These are phyloP conservation scores for Hipparchia sbordonii DNA, from an alignment of 2,888 invertebrate species.

Conservation along the genomic window DNA sequence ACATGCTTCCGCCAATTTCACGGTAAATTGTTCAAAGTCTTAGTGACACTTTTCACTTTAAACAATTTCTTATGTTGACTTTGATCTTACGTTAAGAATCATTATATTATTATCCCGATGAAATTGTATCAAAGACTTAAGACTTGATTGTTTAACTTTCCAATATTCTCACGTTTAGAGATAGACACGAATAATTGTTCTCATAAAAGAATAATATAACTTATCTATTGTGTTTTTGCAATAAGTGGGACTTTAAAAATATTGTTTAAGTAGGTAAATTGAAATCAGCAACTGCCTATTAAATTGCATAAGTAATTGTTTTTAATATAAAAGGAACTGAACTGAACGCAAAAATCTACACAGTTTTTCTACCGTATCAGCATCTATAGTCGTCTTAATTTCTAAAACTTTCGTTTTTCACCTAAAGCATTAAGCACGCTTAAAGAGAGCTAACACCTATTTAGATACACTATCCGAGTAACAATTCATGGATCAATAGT, in stretches of 20 bases:
- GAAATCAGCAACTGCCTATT: not conserved
- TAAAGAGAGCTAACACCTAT: not conserved
- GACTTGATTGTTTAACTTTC: too few species aligned
- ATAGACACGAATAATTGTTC: too few species aligned
- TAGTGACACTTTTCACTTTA: not conserved
- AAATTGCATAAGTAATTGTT: too few species aligned
- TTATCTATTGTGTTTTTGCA: too few species aligned
- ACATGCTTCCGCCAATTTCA: constrained; percentile 8
- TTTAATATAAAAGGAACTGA: not conserved
- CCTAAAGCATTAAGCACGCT: not conserved
- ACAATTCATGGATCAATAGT: constrained; percentile 1
- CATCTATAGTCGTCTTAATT: not conserved
- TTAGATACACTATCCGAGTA: not conserved
- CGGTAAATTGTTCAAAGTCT: not conserved
- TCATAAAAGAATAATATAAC: too few species aligned
- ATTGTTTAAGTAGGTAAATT: too few species aligned
- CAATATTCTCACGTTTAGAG: too few species aligned
- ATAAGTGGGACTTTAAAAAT: too few species aligned
- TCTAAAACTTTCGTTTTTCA: constrained; percentile 1
- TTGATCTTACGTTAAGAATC: not conserved
- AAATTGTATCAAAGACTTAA: not conserved
- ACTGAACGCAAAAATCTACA: not conserved
- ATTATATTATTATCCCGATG: not conserved
- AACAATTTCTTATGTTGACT: not conserved
- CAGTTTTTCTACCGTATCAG: not conserved